Evolutionary conservation across 2,797 vertebrate species (phyloP).

Genomic region (Scomberomorus guttatus): DNA sequence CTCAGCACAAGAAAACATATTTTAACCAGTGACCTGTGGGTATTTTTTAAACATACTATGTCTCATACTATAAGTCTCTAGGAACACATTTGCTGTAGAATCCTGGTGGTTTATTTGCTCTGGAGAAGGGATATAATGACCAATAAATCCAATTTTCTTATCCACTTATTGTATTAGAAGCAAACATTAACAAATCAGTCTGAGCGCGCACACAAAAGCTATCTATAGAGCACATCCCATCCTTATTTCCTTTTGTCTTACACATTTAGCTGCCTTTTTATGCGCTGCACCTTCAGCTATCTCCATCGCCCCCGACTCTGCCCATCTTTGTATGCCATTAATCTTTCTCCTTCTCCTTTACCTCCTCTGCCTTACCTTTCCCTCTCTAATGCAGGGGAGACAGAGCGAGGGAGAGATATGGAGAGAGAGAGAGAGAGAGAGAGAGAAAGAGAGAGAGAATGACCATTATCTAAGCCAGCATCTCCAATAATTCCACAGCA

Average conservation of each 20-base stretch:
- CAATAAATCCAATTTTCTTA: conserved; percentile 66
- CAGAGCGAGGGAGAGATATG: conserved; percentile 43
- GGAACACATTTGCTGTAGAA: conserved; percentile 22
- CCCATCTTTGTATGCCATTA: conserved; percentile 80
- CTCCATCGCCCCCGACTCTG: conserved; percentile 78
- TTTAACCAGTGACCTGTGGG: conserved; percentile 15
- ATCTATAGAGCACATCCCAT: conserved; percentile 52
- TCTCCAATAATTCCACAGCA: conserved; percentile 83
- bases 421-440: conserved; percentile 30
- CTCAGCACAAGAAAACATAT: conserved; percentile 6
- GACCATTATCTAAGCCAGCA: conserved; percentile 83
- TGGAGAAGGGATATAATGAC: conserved; percentile 45
- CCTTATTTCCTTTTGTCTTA: conserved; percentile 69
- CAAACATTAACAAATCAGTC: conserved; percentile 64
- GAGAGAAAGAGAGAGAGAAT: conserved; percentile 61
- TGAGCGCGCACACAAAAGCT: conserved; percentile 5
- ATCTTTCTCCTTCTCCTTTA: conserved; percentile 72
- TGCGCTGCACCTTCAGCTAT: conserved; percentile 73
- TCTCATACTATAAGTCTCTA: conserved; percentile 25
- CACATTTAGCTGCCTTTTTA: conserved; percentile 62
- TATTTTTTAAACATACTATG: conserved; percentile 18
- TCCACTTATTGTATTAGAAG: conserved; percentile 66
- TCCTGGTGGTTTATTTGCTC: conserved; percentile 26
- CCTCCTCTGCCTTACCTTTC: conserved; percentile 61
- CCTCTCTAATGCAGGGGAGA: conserved; percentile 56